Evolutionary conservation across 2,113 vertebrate genomes (phyloP).

Genomic region (Campylomormyrus tamandua): DNA sequence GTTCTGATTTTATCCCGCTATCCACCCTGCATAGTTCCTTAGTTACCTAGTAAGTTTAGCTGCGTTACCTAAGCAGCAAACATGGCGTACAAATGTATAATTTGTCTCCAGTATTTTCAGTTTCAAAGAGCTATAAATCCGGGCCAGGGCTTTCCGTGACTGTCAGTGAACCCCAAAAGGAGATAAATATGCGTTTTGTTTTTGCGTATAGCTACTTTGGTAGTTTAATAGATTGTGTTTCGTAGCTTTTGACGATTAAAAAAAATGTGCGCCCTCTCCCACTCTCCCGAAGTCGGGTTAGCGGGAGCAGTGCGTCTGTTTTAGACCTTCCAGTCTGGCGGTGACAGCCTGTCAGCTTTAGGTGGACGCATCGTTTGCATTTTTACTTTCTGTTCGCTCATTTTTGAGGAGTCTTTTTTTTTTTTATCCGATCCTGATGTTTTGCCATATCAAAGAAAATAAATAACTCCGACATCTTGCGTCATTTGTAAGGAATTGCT

Average conservation of each 20-base stretch:
- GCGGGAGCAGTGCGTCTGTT: background rate
- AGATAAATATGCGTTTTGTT: background rate
- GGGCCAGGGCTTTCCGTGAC: background rate
- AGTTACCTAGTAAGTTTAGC: conserved; percentile 3
- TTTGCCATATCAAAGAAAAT: background rate
- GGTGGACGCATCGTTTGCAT: background rate
- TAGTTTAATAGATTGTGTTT: background rate
- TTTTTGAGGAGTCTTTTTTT: background rate
- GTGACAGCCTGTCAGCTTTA: background rate
- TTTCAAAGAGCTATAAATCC: background rate
- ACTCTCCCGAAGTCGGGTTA: background rate
- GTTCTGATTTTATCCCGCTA: background rate
- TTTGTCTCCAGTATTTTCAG: background rate
- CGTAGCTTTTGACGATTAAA: background rate
- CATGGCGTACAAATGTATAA: background rate
- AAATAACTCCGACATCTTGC: background rate
- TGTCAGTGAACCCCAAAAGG: background rate
- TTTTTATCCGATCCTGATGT: background rate
- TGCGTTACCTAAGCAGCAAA: background rate
- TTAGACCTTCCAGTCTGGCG: background rate
- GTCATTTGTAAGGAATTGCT: background rate
- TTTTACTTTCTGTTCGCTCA: background rate
- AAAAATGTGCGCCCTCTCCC: background rate
- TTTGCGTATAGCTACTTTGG: background rate
- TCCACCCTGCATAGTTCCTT: background rate